Conservation (phyloP, 2,113 vertebrate genomes). For the Reinhardtius hippoglossoides region DNA sequence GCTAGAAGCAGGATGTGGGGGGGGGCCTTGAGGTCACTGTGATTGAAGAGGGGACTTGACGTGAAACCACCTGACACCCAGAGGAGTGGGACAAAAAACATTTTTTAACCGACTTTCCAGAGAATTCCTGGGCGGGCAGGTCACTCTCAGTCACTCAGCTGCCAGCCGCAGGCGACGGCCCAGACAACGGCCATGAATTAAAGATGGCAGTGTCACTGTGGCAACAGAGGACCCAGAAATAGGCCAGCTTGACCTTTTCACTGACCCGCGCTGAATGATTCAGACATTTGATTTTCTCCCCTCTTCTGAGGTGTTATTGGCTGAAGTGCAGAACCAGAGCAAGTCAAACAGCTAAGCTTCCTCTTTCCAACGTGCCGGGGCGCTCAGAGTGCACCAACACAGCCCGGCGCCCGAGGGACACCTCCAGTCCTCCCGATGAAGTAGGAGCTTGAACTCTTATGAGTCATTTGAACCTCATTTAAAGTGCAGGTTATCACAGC, state of each 20-base stretch:
- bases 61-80: constrained; percentile 52
- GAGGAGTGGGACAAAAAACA: constrained; percentile 45
- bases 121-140: constrained; percentile 50
- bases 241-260: constrained; percentile 66
- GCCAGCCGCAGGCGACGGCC: constrained; percentile 65
- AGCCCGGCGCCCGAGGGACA: constrained; percentile 33
- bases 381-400: constrained; percentile 44
- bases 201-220: constrained; percentile 69
- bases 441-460: constrained; percentile 35
- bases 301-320: constrained; percentile 61
- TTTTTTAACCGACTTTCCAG: constrained; percentile 35
- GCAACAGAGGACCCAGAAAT: constrained; percentile 70
- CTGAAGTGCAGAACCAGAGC: constrained; percentile 45
- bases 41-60: constrained; percentile 42
- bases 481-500: constrained; percentile 23
- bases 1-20: neutral
- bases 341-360: constrained; percentile 38
- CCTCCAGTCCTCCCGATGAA: constrained; percentile 32
- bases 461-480: constrained; percentile 28
- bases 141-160: constrained; percentile 67
- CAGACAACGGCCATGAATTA: constrained; percentile 74
- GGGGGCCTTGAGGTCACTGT: constrained; percentile 32
- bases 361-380: constrained; percentile 23
- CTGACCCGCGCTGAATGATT: constrained; percentile 65
- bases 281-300: constrained; percentile 72